Evolutionary conservation across 2,888 invertebrate species (phyloP), one percentile per base, ranked within the genome.

Genomic region (Chirona hameri): DNA sequence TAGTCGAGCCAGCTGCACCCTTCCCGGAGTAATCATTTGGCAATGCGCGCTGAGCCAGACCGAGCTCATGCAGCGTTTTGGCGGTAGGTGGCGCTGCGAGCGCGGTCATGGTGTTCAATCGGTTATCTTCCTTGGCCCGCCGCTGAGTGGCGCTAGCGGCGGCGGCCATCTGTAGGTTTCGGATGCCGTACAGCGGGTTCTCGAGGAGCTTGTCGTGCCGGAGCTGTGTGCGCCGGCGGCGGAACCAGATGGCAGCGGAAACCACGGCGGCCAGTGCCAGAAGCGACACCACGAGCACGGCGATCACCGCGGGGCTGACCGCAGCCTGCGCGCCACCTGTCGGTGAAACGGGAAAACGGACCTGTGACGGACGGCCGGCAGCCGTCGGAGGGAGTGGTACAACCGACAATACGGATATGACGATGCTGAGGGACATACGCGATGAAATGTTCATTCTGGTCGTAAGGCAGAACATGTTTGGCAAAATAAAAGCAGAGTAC

Each of bases 81-180:
- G 76, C 46, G 31, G 46, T 4, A 21, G 76, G 65, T 65, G 65
- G 46, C 76, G 46, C 46, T 9, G 69, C 10, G 7, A 76, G 24
- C 21, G 1, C 39, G 3, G 46, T 27, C 10, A 65, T n/a, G 65
- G n/a, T 65, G 65, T 65, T 65, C 9, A 27, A 27, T 10, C 65
- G 65, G 27, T 65, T 65, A 7, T 65, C 39, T 24, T 46, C 39
- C 24, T 46, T 76, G 3, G 39, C 46, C 24, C 39, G 39, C 4
- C 46, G 76, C 76, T 76, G 46, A 14, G 76, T 39, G 76, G 76
- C 76, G 76, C 39, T 76, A 24, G 76, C 76, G 46, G 76, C 76
- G 46, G 76, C 76, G 15, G 76, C 76, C 76, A 76, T 21, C 76
- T 76, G 76, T 10, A 76, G 76, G 76, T 76, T 76, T 10, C 39